Percentiles rank a stretch among this genome's conserved stretches.
Conservation (phyloP, 2,113 vertebrate species). For the Orycteropus afer region DNA sequence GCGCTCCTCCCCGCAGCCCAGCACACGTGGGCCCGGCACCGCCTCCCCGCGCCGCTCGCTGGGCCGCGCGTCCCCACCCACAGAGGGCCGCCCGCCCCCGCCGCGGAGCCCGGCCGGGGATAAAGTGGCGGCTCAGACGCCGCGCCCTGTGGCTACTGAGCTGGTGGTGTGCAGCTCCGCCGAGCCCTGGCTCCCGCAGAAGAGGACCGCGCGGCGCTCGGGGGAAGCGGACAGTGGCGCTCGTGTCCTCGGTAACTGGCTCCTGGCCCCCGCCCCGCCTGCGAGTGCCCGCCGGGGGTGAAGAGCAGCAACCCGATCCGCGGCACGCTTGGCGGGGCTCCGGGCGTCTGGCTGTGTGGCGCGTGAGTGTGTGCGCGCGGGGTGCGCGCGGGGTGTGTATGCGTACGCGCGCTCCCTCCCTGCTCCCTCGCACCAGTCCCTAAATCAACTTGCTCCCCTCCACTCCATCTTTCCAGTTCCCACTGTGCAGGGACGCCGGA, state of each 20-base stretch:
- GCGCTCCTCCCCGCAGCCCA: slow-evolving; percentile 56
- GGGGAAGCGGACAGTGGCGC: slow-evolving; percentile 57
- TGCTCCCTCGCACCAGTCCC: slow-evolving; percentile 19
- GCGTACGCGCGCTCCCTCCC: background rate
- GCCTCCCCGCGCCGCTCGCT: slow-evolving; percentile 40
- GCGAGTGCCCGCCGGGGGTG: background rate
- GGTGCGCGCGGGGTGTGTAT: background rate
- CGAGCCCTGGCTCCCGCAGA: slow-evolving; percentile 22
- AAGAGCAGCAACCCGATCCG: slow-evolving; percentile 33
- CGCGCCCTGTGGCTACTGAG: slow-evolving; percentile 48
- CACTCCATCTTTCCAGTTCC: slow-evolving; percentile 28
- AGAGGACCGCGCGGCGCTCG: slow-evolving; percentile 21
- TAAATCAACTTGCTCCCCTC: slow-evolving; percentile 57
- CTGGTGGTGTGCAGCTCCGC: slow-evolving; percentile 46
- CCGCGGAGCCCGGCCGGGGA: slow-evolving; percentile 43
- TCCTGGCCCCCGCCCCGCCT: background rate
- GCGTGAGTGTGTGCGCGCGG: background rate
- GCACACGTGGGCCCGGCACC: slow-evolving; percentile 72
- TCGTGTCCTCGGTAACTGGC: slow-evolving; percentile 66
- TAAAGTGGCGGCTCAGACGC: slow-evolving; percentile 73
- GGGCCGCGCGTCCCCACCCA: slow-evolving; percentile 59
- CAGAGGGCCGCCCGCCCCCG: slow-evolving; percentile 54
- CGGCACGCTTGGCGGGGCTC: slow-evolving; percentile 18
- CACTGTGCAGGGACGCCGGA: background rate
- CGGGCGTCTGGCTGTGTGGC: background rate